These are phyloP conservation scores for Crotophaga sulcirostris DNA, from an alignment of 2,113 vertebrate genomes.

Conservation along the genomic window DNA sequence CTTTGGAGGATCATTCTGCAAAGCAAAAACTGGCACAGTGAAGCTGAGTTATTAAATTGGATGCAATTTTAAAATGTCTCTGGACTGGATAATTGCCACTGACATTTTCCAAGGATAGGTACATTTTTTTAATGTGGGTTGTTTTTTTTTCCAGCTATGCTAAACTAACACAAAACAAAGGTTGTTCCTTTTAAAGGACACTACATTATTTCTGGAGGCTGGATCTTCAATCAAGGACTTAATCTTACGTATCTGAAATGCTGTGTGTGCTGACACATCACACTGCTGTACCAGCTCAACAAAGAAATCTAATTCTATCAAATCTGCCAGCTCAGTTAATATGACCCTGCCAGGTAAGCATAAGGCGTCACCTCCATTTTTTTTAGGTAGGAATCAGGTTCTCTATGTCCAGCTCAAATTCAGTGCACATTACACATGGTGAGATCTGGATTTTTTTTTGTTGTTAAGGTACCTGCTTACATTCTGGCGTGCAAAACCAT, in stretches of 20 bases:
- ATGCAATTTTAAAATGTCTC: background rate
- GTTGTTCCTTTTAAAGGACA: background rate
- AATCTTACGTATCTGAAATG: conserved; percentile 34
- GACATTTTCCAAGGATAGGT: background rate
- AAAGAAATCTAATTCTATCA: conserved; percentile 43
- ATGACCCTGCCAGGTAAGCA: background rate
- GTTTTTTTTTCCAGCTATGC: background rate
- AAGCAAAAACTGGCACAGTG: background rate
- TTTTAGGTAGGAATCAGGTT: background rate
- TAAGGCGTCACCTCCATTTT: background rate
- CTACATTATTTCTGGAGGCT: background rate
- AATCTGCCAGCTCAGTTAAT: conserved; percentile 48
- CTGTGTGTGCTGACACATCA: conserved; percentile 49
- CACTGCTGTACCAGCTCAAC: background rate
- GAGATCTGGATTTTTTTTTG: background rate
- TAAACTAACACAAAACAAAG: background rate
- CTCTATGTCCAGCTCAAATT: background rate
- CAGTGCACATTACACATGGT: rapidly evolving
- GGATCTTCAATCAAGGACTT: conserved; percentile 14
- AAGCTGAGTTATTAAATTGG: background rate
- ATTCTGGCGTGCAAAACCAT: background rate
- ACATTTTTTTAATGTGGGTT: background rate
- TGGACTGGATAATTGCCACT: background rate
- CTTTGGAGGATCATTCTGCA: background rate
- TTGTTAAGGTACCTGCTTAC: background rate